Evolutionary conservation across 1,140 invertebrate species (phyloP).

Genomic region (Cydia fagiglandana): DNA sequence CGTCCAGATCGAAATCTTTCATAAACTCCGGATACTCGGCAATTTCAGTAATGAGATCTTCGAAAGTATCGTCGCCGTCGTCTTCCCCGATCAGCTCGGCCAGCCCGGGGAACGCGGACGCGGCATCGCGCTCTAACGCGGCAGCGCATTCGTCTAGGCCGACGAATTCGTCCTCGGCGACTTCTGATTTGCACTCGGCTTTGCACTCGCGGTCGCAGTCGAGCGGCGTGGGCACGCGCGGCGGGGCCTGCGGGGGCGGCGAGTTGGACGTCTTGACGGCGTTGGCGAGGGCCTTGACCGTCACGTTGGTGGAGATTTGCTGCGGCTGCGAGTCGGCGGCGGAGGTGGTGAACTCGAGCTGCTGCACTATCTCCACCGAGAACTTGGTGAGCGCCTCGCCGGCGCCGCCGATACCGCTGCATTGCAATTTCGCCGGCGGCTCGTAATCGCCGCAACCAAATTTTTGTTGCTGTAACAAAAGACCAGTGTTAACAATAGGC

Average conservation of each 20-base stretch:
- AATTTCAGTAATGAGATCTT: constrained; percentile 93
- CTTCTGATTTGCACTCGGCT: constrained; percentile 90
- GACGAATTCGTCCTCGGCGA: constrained; percentile 89
- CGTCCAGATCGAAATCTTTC: constrained; percentile 87
- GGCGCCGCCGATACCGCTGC: constrained; percentile 78
- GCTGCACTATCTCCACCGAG: constrained; percentile 94
- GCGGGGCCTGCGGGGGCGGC: constrained; percentile 73
- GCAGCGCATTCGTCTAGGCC: constrained; percentile 89
- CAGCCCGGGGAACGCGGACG: constrained; percentile 87
- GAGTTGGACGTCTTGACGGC: constrained; percentile 88
- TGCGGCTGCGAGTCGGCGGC: constrained; percentile 90
- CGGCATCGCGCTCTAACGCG: constrained; percentile 88
- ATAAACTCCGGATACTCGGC: constrained; percentile 91
- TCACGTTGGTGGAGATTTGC: constrained; percentile 95
- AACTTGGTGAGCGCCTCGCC: constrained; percentile 88
- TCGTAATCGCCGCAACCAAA: constrained; percentile 90
- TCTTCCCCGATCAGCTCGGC: constrained; percentile 91
- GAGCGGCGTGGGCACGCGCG: constrained; percentile 74
- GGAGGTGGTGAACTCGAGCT: constrained; percentile 91
- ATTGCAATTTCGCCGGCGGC: constrained; percentile 88
- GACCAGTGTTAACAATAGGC: constrained; percentile 37
- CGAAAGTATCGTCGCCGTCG: constrained; percentile 90
- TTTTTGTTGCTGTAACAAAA: constrained; percentile 88
- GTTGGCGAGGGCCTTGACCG: constrained; percentile 92
- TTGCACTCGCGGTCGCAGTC: constrained; percentile 79